Conservation (phyloP, 2,113 vertebrate species). For the Eubucco bourcierii region DNA sequence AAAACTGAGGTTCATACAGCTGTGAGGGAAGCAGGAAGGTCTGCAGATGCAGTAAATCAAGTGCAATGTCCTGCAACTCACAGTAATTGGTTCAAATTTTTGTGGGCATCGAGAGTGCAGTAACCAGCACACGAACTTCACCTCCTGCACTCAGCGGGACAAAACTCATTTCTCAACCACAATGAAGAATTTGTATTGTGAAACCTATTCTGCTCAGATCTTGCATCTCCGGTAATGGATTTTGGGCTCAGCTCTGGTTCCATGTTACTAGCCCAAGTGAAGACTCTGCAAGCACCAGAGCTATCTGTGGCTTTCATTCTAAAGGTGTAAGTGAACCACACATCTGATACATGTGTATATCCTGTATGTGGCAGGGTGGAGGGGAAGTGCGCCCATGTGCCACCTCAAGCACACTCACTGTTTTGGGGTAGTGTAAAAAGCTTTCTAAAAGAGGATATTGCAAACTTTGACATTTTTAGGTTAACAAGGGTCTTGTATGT, state of each 20-base stretch:
- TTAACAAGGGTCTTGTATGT: background rate
- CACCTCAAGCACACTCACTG: background rate
- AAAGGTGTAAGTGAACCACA: background rate
- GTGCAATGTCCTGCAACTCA: rapidly evolving
- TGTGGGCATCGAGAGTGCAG: background rate
- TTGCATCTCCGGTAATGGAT: background rate
- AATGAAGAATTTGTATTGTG: rapidly evolving
- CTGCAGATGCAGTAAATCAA: background rate
- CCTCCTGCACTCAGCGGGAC: rapidly evolving
- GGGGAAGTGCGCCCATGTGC: background rate
- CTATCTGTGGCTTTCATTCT: background rate
- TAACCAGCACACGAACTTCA: background rate
- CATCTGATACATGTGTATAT: background rate
- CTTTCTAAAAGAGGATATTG: background rate
- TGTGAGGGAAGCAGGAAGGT: rapidly evolving
- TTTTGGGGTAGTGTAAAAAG: background rate
- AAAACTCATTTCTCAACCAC: background rate
- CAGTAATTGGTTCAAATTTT: rapidly evolving
- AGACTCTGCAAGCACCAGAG: background rate
- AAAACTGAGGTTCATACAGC: background rate
- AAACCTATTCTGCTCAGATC: too few relatives aligned
- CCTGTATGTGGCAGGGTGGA: background rate
- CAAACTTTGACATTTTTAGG: background rate
- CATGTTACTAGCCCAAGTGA: rapidly evolving
- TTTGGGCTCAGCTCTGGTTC: rapidly evolving